phyloP scores from a whole-genome alignment of 2,888 invertebrate species.

The Lutraria lutraria region DNA sequence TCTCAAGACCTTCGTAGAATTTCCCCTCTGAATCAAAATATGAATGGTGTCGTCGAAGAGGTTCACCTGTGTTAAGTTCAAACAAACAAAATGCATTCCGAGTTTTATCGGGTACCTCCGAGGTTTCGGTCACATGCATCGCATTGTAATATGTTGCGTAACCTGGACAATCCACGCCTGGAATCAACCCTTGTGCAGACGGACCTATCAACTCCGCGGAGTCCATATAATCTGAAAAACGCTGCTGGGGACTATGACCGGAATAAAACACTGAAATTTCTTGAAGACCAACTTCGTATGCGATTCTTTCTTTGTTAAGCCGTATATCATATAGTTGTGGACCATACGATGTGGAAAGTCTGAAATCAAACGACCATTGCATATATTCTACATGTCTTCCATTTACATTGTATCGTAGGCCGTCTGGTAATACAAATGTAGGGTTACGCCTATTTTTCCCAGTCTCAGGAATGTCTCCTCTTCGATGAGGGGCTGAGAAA shows the following conservation, averaged over 20 bases:
- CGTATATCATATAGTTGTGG: slow-evolving; percentile 76
- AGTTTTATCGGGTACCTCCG: slow-evolving; percentile 35
- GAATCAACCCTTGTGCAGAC: slow-evolving; percentile 73
- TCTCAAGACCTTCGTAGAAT: slow-evolving; percentile 73
- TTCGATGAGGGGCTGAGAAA: slow-evolving; percentile 61
- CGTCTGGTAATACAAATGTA: slow-evolving; percentile 74
- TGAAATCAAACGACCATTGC: slow-evolving; percentile 80
- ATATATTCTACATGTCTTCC: slow-evolving; percentile 78
- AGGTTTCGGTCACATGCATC: slow-evolving; percentile 53
- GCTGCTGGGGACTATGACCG: slow-evolving; percentile 72
- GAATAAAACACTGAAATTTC: slow-evolving; percentile 80
- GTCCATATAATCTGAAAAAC: slow-evolving; percentile 75
- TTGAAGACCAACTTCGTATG: slow-evolving; percentile 81
- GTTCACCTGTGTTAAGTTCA: slow-evolving; percentile 76
- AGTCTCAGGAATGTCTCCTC: slow-evolving; percentile 64
- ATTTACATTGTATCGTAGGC: slow-evolving; percentile 75
- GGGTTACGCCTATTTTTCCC: slow-evolving; percentile 69
- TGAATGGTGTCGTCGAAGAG: slow-evolving; percentile 75
- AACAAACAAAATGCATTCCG: slow-evolving; percentile 77
- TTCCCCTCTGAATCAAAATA: slow-evolving; percentile 41
- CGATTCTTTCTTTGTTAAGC: slow-evolving; percentile 72
- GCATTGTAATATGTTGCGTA: slow-evolving; percentile 77
- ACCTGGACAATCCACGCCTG: slow-evolving; percentile 82
- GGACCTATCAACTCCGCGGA: slow-evolving; percentile 75
- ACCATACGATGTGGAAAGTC: slow-evolving; percentile 74